Base-by-base conservation (phyloP, 2,797 vertebrate genomes). In the Cossypha niveicapilla region DNA sequence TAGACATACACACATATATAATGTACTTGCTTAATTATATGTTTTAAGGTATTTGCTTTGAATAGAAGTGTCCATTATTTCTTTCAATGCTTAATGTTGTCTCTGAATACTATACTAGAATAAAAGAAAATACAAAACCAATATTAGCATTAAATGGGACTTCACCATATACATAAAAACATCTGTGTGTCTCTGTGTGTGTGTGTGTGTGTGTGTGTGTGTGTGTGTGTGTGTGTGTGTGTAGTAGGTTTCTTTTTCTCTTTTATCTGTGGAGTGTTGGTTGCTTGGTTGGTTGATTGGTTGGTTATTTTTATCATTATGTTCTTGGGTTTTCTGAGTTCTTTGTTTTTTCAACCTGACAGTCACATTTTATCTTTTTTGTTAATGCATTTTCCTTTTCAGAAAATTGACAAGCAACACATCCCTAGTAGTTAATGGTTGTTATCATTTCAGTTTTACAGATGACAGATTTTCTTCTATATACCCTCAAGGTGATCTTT, bases 401-500 rank as follows among this genome's bases (percentile, higher is more conserved):
- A 74, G 88, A 97, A 97, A 96, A 95, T 41, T 97, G 94, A 96
- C 96, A 97, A 92, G 80, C 62, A 97, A 56, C 84, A 90, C 34
- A 92, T 86, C n/a, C 37, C 73, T 90, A 67, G 42, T 93, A 96
- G 68, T 77, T 97, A 97, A 97, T 96, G 79, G 65, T n/a, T 97
- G 68, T 94, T 97, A 97, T 95, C 44, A 78, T 73, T 95, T 92
- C 63, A 88, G 93, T 82, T 97, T 96, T 96, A 96, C 34, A 94
- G 67, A 94, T 95, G 95, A 96, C 94, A 95, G 87, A 95, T 97
- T 96, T 97, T 95, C 86, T 92, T 97, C 79, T 96, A 96, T 96
- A 96, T 93, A 97, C 80, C 48, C 93, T 97, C 91, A 86, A 90
- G 90, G 76, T 90, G 86, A 95, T 87, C 80, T 96, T 96, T 92